Evolutionary conservation across 2,113 vertebrate genomes (phyloP), one percentile per base, ranked within the genome.

Genomic region (Grammomys surdaster): DNA sequence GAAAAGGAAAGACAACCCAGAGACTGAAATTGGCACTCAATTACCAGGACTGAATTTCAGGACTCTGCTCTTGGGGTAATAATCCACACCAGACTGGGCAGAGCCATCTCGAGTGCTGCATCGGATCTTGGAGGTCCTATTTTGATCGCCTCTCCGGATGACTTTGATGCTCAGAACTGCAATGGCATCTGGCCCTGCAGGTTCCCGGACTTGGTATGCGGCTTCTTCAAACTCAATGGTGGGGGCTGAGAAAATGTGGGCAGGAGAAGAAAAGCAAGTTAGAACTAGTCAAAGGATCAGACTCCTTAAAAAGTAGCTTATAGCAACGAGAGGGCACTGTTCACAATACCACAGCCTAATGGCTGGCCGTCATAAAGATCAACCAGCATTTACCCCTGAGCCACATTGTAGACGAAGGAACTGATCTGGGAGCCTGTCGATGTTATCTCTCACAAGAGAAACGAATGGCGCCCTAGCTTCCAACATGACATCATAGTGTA

Each of bases 31-130:
- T 89, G 51, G 11, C 22, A 19, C 89, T 97, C 92, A 77, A 28
- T 98, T 97, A 99, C 99, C 99, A 2, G 99, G 99, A 85, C 97
- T 99, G 98, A 99, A 99, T 73, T 99, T 99, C 16, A 99, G 98
- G 93, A 99, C 98, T 0, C 99, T 98, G 91, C 99, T 99, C 97
- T 99, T 99, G 33, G 99, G 99, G 88, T 99, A 99, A 97, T 99
- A 99, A 98, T 99, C 99, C 9, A 99, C 98, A 36, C 99, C 99
- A 0, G 99, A 99, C 98, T 99, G 99, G 28, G 99, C 99, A 0
- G 99, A 99, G 65, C 99, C 99, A 0, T 99, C 99, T 0, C 99
- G 98, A 1, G 99, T 99, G 98, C 99, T 99, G 86, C 99, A 99
- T 97, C 99, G 99, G 93, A 99, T 98, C 97, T 98, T 99, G 33